phyloP scores from a whole-genome alignment of 2,888 invertebrate species.

The Drosophila colorata region DNA sequence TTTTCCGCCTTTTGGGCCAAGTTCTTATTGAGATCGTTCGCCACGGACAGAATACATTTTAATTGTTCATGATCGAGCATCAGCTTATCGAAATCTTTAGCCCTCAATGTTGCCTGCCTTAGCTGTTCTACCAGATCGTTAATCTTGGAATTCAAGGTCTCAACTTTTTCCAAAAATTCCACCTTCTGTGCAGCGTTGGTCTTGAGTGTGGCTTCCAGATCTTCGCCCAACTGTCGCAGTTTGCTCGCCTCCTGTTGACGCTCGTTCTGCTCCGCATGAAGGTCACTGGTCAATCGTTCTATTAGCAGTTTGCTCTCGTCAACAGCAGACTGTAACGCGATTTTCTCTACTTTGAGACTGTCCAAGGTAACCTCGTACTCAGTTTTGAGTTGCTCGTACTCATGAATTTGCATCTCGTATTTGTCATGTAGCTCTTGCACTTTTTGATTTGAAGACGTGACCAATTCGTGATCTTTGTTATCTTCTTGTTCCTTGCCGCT shows the following conservation, averaged over 20 bases:
- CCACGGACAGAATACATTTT: neutral
- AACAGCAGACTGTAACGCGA: constrained; percentile 12
- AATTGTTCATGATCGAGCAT: constrained; percentile 8
- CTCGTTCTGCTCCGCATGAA: constrained; percentile 17
- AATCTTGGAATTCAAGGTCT: constrained; percentile 37
- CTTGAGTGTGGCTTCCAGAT: constrained; percentile 9
- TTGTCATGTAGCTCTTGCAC: constrained; percentile 26
- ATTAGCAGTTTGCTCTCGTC: constrained; percentile 25
- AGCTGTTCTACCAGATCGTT: constrained; percentile 26
- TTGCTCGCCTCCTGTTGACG: constrained; percentile 8
- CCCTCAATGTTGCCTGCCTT: constrained; percentile 4
- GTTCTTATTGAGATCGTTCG: neutral
- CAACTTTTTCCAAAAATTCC: constrained; percentile 16
- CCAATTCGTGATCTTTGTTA: neutral
- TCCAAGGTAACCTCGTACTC: constrained; percentile 15
- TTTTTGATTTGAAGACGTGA: constrained; percentile 1
- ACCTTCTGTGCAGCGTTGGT: constrained; percentile 3
- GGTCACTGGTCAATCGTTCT: constrained; percentile 18
- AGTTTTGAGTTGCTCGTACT: constrained; percentile 29
- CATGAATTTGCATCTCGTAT: constrained; percentile 25
- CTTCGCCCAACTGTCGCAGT: neutral
- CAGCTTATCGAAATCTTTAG: constrained; percentile 17
- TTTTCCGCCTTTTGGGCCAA: constrained; percentile 10
- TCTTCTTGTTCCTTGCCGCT: neutral
- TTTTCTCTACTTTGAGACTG: constrained; percentile 35